These are phyloP conservation scores for Lobophora halterata DNA, from an alignment of 2,888 invertebrate genomes.

Conservation along the genomic window DNA sequence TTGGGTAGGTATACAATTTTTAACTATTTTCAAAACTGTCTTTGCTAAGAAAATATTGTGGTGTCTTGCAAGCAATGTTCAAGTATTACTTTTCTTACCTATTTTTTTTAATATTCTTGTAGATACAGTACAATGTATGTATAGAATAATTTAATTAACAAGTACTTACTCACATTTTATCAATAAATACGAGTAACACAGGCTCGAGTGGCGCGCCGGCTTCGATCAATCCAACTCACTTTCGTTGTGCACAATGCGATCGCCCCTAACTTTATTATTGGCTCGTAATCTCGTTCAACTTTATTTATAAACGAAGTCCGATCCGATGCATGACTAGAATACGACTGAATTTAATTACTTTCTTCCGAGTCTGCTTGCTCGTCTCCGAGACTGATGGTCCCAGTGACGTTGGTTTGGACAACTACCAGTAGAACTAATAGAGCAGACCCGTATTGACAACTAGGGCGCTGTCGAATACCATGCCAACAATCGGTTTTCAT, in stretches of 20 bases:
- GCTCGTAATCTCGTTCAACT: slow-evolving; percentile 47
- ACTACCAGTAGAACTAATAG: slow-evolving; percentile 75
- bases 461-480: slow-evolving; percentile 69
- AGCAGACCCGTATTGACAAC: slow-evolving; percentile 66
- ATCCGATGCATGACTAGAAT: slow-evolving; percentile 55
- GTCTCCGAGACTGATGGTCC: slow-evolving; percentile 44
- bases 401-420: slow-evolving; percentile 70
- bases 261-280: slow-evolving; percentile 46
- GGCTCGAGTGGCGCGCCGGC: slow-evolving; percentile 9
- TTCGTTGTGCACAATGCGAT: slow-evolving; percentile 44
- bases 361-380: slow-evolving; percentile 56
- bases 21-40: no score
- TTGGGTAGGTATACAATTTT: no score
- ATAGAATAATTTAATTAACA: not conserved
- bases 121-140: no score
- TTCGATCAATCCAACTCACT: slow-evolving; percentile 27
- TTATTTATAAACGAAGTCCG: slow-evolving; percentile 67
- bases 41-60: no score
- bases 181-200: slow-evolving; percentile 1
- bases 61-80: no score
- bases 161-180: slow-evolving; percentile 6
- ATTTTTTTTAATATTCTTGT: no score
- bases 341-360: slow-evolving; percentile 71
- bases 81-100: no score
- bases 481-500: slow-evolving; percentile 57